A percentile compares a stretch with the other conserved stretches of the same genome.
Conservation (phyloP, 2,113 vertebrate genomes). For the Myotis lucifugus region DNA sequence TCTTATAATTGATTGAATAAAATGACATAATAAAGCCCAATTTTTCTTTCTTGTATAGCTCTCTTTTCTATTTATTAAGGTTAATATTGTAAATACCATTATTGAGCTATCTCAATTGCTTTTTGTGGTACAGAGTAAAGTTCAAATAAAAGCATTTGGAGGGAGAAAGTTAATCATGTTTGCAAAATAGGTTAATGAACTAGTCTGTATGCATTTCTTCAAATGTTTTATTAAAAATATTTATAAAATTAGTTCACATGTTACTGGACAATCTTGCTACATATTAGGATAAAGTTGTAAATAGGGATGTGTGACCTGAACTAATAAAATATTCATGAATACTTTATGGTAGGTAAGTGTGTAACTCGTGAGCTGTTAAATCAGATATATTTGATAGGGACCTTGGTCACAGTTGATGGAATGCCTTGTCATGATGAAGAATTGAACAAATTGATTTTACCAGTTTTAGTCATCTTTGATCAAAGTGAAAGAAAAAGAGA, state of each 20-base stretch:
- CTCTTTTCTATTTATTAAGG: background rate
- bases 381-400: slow-evolving; percentile 49
- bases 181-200: background rate
- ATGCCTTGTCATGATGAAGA: slow-evolving; percentile 60
- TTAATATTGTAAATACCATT: background rate
- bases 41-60: background rate
- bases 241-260: background rate
- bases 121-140: background rate
- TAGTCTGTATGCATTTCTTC: background rate
- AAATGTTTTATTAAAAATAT: background rate
- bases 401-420: slow-evolving; percentile 44
- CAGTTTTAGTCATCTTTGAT: slow-evolving; percentile 18
- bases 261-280: background rate
- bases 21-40: background rate
- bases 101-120: background rate
- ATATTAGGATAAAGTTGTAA: slow-evolving; percentile 9
- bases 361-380: slow-evolving; percentile 46
- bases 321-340: background rate
- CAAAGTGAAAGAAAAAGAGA: slow-evolving; percentile 25
- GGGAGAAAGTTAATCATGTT: background rate
- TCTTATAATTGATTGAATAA: slow-evolving; percentile 2
- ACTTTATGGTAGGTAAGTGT: background rate
- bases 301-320: background rate
- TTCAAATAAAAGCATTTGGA: background rate
- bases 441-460: slow-evolving; percentile 62